A percentile compares a stretch with the other conserved stretches of the same genome.
phyloP scores from a whole-genome alignment of 2,888 invertebrate species.

The Cryptocheilus praepositus region DNA sequence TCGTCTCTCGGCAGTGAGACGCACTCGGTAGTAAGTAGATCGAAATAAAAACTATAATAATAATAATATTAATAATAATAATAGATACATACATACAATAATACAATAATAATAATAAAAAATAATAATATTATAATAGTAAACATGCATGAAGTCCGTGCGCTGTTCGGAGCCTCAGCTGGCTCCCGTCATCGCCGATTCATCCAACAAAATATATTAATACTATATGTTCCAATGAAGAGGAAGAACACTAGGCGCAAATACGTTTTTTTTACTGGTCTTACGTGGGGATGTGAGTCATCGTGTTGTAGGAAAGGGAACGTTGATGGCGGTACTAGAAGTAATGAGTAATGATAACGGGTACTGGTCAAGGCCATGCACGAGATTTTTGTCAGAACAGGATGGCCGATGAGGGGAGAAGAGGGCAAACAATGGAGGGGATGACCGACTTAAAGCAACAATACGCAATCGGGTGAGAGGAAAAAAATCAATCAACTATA shows the following conservation, averaged over 20 bases:
- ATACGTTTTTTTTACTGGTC: constrained; percentile 29
- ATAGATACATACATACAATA: constrained; percentile 42
- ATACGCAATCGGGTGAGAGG: too few relatives aligned
- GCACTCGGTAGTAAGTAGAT: constrained; percentile 36
- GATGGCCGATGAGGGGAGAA: too few relatives aligned
- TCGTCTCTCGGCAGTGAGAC: constrained; percentile 37
- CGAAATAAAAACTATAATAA: constrained; percentile 52
- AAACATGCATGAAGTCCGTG: constrained; percentile 67
- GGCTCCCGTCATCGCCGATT: constrained; percentile 44
- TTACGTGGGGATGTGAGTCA: background rate
- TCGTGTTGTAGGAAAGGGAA: constrained; percentile 8
- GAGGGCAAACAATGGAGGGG: too few relatives aligned
- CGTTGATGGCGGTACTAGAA: background rate
- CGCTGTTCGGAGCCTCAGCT: constrained; percentile 29
- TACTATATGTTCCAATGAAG: constrained; percentile 62
- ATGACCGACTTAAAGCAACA: too few relatives aligned
- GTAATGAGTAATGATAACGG: too few relatives aligned
- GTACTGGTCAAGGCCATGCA: too few relatives aligned
- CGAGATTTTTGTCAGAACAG: too few relatives aligned
- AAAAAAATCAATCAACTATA: too few relatives aligned
- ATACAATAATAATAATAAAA: constrained; percentile 57
- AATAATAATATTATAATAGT: constrained; percentile 67
- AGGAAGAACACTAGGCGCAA: constrained; percentile 41
- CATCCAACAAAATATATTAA: constrained; percentile 72
- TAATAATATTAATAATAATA: constrained; percentile 47